phyloP scores from a whole-genome alignment of 1,140 invertebrate species.

The roundworm (Caenorhabditis elegans) region WBcel235 BX284603.4:5037501-5038000 shows the following conservation, averaged over 20 bases:
- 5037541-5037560: background rate
- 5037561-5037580: slow-evolving; percentile 11
- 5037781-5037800: background rate
- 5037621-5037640: background rate
- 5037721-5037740: slow-evolving; percentile 9
- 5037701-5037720: slow-evolving; percentile 13
- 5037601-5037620: background rate
- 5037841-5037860: too few relatives aligned
- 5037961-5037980: too few relatives aligned
- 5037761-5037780: background rate
- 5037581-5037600: background rate
- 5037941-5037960: too few relatives aligned
- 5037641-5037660: background rate
- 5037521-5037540: background rate
- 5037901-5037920: too few relatives aligned
- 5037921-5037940: too few relatives aligned
- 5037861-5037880: too few relatives aligned
- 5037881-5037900: too few relatives aligned
- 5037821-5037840: too few relatives aligned
- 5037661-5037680: background rate
- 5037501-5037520: background rate
- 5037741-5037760: background rate
- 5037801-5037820: background rate
- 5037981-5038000: too few relatives aligned
- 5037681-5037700: slow-evolving; percentile 6